Evolutionary conservation across 2,797 vertebrate species (phyloP), one percentile per base, ranked within the genome.

Genomic region (Bryconaethiops microstoma): DNA sequence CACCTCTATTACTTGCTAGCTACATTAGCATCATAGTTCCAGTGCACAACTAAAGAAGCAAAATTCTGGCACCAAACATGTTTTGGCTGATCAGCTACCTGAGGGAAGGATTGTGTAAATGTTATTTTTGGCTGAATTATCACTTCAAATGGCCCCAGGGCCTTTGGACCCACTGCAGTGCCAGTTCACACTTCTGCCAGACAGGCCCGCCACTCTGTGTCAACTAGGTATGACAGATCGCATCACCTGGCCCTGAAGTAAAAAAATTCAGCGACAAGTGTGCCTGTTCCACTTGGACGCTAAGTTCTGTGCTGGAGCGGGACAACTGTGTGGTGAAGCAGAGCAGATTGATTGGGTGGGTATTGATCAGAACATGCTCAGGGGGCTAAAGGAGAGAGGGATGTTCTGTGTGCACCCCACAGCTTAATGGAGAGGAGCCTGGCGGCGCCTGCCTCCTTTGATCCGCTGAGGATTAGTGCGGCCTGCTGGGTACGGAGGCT

Each of bases 401-500:
- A 81, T 82, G 85, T 35, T 74, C 85, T 85, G 80, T 86, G 72
- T 82, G 76, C 60, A 17, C 89, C 89, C 88, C 84, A 77, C 82
- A 70, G 86, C 82, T 86, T 94, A 93, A 93, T 94, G 92, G 92
- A 93, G 90, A 90, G 81, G 84, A 92, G 89, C 88, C 84, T 81
- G 87, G 82, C 87, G 87, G 64, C 87, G 59, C 70, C 88, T 86
- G 90, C 84, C 86, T 88, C 82, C 90, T 94, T 94, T 94, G 92
- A 94, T 94, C 92, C 91, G 85, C 82, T 80, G 80, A 78, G 91
- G 91, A 93, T 94, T 94, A 93, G 91, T 90, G 91, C 85, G 85
- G 84, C 80, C 78, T 88, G 87, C 90, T 91, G 86, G 88, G 90
- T 88, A 88, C 88, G 85, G 90, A 90, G 86, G 88, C 87, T 88